These are phyloP conservation scores for Armadillidium nasatum DNA, from an alignment of 1,140 invertebrate genomes.

Conservation along the genomic window DNA sequence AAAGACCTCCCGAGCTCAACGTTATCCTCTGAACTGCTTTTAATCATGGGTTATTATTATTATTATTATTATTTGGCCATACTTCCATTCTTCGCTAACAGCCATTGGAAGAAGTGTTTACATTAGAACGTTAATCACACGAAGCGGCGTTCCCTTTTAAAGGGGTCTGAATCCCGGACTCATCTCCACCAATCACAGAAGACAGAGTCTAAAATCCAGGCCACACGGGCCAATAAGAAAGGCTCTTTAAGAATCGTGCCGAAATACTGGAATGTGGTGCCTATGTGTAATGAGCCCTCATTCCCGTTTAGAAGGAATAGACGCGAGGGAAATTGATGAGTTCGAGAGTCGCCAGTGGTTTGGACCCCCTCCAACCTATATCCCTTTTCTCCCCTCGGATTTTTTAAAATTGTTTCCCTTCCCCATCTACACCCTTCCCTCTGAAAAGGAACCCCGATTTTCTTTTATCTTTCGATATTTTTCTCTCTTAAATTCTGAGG, in stretches of 20 bases:
- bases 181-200: slow-evolving; percentile 2
- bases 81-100: slow-evolving; percentile 12
- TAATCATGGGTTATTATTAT: slow-evolving; percentile 4
- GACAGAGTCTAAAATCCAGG: not conserved
- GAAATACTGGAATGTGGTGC: slow-evolving; percentile 11
- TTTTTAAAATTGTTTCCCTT: not conserved
- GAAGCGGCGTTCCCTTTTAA: not conserved
- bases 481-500: not conserved
- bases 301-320: slow-evolving; percentile 9
- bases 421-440: not conserved
- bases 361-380: not conserved
- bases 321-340: slow-evolving; percentile 11
- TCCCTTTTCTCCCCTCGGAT: not conserved
- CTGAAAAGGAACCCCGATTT: not conserved
- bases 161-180: slow-evolving; percentile 8
- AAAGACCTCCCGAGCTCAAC: not conserved
- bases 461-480: slow-evolving; percentile 9
- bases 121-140: slow-evolving; percentile 12
- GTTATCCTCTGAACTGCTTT: not conserved
- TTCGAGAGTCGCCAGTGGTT: slow-evolving; percentile 8
- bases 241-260: slow-evolving; percentile 2
- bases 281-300: slow-evolving; percentile 8
- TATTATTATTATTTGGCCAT: slow-evolving; percentile 3
- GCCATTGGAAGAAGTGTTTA: slow-evolving; percentile 12
- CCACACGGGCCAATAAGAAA: slow-evolving; percentile 8